Conservation (phyloP, 1,140 invertebrate species). For the Phortica variegata region DNA sequence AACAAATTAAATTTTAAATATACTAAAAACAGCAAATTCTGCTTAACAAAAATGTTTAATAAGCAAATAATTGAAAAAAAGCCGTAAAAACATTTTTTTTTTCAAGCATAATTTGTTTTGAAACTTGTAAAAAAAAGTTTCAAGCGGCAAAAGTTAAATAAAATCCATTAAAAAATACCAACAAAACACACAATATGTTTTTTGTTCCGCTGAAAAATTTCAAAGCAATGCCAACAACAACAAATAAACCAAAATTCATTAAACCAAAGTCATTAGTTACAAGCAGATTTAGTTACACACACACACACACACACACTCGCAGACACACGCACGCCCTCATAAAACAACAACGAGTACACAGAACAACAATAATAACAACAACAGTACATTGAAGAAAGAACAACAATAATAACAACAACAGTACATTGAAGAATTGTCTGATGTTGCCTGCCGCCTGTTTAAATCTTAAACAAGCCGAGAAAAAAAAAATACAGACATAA, state of each 20-base stretch:
- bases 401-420: neutral
- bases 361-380: neutral
- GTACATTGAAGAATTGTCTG: neutral
- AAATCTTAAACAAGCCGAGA: neutral
- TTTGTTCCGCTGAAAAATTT: neutral
- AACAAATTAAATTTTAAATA: too few relatives aligned
- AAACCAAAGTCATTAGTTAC: slow-evolving; percentile 28
- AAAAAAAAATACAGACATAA: slow-evolving; percentile 5
- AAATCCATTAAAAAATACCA: neutral
- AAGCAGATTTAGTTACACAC: slow-evolving; percentile 9
- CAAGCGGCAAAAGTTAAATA: slow-evolving; percentile 8
- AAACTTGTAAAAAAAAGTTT: neutral
- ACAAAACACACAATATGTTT: neutral
- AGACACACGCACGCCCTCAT: too few relatives aligned
- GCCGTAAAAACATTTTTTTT: neutral
- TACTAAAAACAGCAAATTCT: too few relatives aligned
- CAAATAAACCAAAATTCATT: slow-evolving; percentile 21
- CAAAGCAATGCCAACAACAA: neutral
- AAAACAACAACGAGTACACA: too few relatives aligned
- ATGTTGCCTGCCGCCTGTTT: neutral
- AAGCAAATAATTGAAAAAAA: neutral
- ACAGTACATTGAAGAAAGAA: neutral
- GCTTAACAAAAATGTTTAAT: too few relatives aligned
- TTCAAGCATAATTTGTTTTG: neutral
- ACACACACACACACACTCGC: neutral